Percentiles rank a stretch among this genome's conserved stretches.
Evolutionary conservation across 1,140 invertebrate genomes (phyloP).

Genomic region (Drosophila neocordata): DNA sequence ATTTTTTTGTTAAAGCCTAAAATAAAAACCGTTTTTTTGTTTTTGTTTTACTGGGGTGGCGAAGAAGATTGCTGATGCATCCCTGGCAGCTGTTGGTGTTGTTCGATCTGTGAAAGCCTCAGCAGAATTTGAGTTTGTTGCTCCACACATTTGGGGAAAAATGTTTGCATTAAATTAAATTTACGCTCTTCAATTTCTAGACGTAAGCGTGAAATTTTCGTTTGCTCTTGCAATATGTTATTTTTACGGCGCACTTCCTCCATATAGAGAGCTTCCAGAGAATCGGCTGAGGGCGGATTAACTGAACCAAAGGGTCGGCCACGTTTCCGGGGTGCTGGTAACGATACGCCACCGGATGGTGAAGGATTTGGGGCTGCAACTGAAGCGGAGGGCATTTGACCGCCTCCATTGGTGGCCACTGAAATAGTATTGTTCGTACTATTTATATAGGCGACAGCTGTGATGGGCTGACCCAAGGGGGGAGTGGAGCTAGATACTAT

Average conservation of each 20-base stretch:
- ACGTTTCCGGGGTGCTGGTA: slow-evolving; percentile 57
- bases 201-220: slow-evolving; percentile 66
- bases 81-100: slow-evolving; percentile 16
- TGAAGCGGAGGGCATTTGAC: slow-evolving; percentile 12
- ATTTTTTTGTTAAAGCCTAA: slow-evolving; percentile 1
- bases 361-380: slow-evolving; percentile 18
- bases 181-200: slow-evolving; percentile 72
- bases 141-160: slow-evolving; percentile 74
- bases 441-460: slow-evolving; percentile 66
- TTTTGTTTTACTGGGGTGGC: slow-evolving; percentile 29
- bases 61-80: slow-evolving; percentile 4
- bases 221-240: slow-evolving; percentile 64
- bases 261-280: slow-evolving; percentile 62
- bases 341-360: slow-evolving; percentile 4
- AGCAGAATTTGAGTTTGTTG: slow-evolving; percentile 66
- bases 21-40: background rate
- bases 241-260: slow-evolving; percentile 76
- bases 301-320: slow-evolving; percentile 61
- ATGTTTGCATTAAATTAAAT: slow-evolving; percentile 62
- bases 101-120: slow-evolving; percentile 39
- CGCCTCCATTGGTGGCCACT: slow-evolving; percentile 59
- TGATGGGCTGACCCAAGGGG: slow-evolving; percentile 37
- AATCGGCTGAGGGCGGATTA: slow-evolving; percentile 50
- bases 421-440: slow-evolving; percentile 69
- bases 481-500: slow-evolving; percentile 1